These are phyloP conservation scores for Rhorus exstirpatorius DNA, from an alignment of 2,888 invertebrate genomes.

Conservation along the genomic window DNA sequence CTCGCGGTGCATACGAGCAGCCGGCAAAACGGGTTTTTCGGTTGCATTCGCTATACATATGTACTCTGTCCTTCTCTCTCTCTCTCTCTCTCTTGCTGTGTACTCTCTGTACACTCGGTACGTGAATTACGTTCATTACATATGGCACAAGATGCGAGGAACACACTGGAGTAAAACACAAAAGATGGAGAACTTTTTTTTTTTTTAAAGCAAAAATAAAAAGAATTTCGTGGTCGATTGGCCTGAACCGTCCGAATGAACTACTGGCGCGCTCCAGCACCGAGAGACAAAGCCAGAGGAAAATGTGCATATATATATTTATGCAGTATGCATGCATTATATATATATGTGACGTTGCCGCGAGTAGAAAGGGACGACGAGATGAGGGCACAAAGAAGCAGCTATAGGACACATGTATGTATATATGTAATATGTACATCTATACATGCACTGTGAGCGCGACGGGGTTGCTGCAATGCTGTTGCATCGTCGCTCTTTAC, in stretches of 20 bases:
- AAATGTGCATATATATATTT: conserved; percentile 29
- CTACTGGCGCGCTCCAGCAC: conserved; percentile 61
- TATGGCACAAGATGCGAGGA: conserved; percentile 42
- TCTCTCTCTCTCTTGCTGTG: background rate
- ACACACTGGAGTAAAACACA: conserved; percentile 43
- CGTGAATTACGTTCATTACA: conserved; percentile 57
- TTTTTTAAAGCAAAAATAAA: conserved; percentile 48
- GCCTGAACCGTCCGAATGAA: conserved; percentile 69
- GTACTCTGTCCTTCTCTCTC: too few relatives aligned
- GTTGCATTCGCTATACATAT: conserved; percentile 23
- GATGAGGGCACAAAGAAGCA: conserved; percentile 68
- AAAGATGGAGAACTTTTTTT: conserved; percentile 42
- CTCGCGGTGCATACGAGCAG: conserved; percentile 41
- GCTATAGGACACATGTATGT: conserved; percentile 21
- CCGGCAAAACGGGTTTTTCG: conserved; percentile 57
- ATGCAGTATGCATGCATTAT: background rate
- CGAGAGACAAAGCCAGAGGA: conserved; percentile 67
- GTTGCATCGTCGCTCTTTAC: conserved; percentile 70
- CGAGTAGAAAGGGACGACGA: conserved; percentile 67
- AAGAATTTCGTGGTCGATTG: conserved; percentile 68
- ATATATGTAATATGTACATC: conserved; percentile 23
- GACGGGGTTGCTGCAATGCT: conserved; percentile 72
- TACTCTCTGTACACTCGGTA: conserved; percentile 47
- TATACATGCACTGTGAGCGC: conserved; percentile 42
- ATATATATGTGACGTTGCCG: conserved; percentile 27